Evolutionary conservation across 2,113 vertebrate genomes (phyloP).

Genomic region (Hemicordylus capensis): DNA sequence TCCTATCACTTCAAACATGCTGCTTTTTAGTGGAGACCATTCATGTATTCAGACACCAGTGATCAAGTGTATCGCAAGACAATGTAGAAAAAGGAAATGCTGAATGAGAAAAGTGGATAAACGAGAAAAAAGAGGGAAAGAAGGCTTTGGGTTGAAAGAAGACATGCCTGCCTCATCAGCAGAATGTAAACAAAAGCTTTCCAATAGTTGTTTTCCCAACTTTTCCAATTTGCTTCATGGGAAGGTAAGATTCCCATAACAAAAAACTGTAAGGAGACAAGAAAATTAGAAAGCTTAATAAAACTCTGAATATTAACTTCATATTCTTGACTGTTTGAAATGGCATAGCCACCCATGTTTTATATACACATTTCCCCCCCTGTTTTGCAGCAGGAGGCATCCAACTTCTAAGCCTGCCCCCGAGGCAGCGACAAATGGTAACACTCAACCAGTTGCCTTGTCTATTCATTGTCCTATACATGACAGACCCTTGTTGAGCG

Average conservation of each 20-base stretch:
- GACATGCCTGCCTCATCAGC: too few species aligned
- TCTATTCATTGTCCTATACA: constrained; percentile 63
- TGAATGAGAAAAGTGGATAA: too few species aligned
- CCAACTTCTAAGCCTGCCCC: constrained; percentile 1
- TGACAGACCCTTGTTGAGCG: constrained; percentile 25
- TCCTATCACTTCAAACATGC: too few species aligned
- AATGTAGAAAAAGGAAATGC: too few species aligned
- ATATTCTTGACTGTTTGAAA: not conserved
- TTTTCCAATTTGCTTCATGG: not conserved
- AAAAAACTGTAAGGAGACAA: not conserved
- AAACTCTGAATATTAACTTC: not conserved
- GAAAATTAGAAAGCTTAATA: not conserved
- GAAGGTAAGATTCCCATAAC: not conserved
- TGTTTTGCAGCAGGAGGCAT: not conserved
- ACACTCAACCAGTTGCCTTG: constrained; percentile 28
- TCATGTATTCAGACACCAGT: too few species aligned
- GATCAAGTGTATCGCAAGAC: too few species aligned
- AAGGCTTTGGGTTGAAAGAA: too few species aligned
- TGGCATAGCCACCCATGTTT: not conserved
- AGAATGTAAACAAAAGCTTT: not conserved
- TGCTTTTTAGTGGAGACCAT: too few species aligned
- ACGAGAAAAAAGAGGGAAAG: too few species aligned
- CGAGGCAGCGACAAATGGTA: constrained; percentile 21
- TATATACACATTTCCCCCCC: not conserved
- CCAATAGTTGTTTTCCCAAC: too few species aligned